Percentiles rank a stretch among this genome's conserved stretches.
Evolutionary conservation across 92 coral and sea anemone genomes (phyloP).

Genomic region (Chrysogorgia sp.): DNA sequence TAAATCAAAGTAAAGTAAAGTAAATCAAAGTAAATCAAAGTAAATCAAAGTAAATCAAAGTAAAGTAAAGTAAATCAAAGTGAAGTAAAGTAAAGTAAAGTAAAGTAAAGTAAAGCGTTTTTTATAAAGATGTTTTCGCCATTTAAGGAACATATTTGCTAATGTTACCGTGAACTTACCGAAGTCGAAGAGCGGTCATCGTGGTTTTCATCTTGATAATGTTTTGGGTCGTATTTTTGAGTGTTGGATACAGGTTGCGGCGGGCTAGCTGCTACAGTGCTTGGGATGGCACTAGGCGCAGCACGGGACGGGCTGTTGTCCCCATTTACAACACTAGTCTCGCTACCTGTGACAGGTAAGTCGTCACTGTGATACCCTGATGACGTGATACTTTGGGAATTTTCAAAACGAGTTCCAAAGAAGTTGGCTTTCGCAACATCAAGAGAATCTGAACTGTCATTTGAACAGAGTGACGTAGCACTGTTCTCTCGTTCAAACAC

Average conservation of each 20-base stretch:
- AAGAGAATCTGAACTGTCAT: slow-evolving; percentile 57
- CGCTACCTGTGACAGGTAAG: slow-evolving; percentile 29
- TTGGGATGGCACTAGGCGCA: neutral
- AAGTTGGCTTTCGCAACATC: slow-evolving; percentile 50
- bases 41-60: too few relatives aligned
- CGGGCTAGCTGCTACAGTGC: slow-evolving; percentile 48
- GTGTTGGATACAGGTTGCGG: slow-evolving; percentile 52
- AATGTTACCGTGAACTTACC: neutral
- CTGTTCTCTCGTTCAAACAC: slow-evolving; percentile 33
- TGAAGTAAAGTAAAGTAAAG: too few relatives aligned
- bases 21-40: too few relatives aligned
- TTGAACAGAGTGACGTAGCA: slow-evolving; percentile 32
- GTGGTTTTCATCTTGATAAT: slow-evolving; percentile 81
- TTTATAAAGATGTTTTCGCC: neutral
- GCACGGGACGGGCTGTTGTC: slow-evolving; percentile 25
- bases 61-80: too few relatives aligned
- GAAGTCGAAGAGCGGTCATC: slow-evolving; percentile 32
- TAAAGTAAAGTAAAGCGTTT: too few relatives aligned
- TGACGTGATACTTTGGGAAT: slow-evolving; percentile 88
- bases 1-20: too few relatives aligned
- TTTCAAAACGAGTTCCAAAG: slow-evolving; percentile 61
- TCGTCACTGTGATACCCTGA: slow-evolving; percentile 99
- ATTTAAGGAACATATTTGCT: neutral
- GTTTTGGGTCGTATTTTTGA: slow-evolving; percentile 86
- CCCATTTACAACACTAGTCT: slow-evolving; percentile 7